A percentile compares a stretch with the other conserved stretches of the same genome.
phyloP scores from a whole-genome alignment of 2,797 vertebrate species.

The Lithobates sylvaticus region DNA sequence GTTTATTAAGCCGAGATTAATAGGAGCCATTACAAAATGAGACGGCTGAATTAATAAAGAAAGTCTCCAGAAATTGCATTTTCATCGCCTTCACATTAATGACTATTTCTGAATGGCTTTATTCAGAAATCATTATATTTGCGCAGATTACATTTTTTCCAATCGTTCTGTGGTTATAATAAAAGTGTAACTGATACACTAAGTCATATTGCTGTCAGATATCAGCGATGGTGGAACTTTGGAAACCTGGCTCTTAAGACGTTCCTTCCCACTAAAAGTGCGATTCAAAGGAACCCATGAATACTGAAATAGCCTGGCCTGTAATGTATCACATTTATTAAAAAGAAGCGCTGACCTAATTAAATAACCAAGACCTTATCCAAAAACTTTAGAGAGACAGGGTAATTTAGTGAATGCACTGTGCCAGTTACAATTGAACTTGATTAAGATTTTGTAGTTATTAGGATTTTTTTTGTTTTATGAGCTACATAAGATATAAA shows the following conservation, averaged over 20 bases:
- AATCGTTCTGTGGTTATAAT: slow-evolving; percentile 33
- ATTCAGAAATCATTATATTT: slow-evolving; percentile 59
- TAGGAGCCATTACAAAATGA: slow-evolving; percentile 47
- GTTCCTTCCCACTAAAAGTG: slow-evolving; percentile 25
- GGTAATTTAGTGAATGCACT: slow-evolving; percentile 1
- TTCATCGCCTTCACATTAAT: slow-evolving; percentile 55
- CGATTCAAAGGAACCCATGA: slow-evolving; percentile 13
- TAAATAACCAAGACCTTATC: slow-evolving; percentile 35
- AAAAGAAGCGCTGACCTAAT: slow-evolving; percentile 53
- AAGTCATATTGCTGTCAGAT: slow-evolving; percentile 47
- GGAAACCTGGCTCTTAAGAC: slow-evolving; percentile 10
- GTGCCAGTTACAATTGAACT: slow-evolving; percentile 23
- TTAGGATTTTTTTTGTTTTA: slow-evolving; percentile 6
- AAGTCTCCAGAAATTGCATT: slow-evolving; percentile 49
- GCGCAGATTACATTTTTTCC: slow-evolving; percentile 44
- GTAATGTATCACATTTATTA: slow-evolving; percentile 51
- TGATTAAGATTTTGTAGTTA: slow-evolving; percentile 25
- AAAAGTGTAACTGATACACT: slow-evolving; percentile 55
- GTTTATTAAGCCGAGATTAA: slow-evolving; percentile 50
- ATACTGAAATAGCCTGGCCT: slow-evolving; percentile 12
- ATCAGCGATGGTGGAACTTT: slow-evolving; percentile 21
- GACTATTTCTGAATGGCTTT: slow-evolving; percentile 53
- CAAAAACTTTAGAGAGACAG: slow-evolving; percentile 13
- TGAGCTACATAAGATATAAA: slow-evolving; percentile 9
- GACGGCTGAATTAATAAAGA: slow-evolving; percentile 56